Evolutionary conservation across 2,888 invertebrate genomes (phyloP).

Genomic region (Limulus polyphemus): DNA sequence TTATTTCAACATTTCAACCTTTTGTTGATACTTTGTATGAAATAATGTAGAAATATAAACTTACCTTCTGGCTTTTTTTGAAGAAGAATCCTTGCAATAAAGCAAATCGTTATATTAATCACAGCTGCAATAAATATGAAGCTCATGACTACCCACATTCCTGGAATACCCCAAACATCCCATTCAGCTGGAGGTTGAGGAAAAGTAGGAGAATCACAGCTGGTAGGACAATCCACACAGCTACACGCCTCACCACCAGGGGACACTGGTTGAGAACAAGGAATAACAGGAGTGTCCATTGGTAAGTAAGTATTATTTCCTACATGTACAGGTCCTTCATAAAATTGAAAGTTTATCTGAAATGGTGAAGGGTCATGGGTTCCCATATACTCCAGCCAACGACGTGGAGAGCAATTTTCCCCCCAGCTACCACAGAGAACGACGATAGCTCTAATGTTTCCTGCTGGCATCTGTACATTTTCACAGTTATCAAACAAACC

Average conservation of each 20-base stretch:
- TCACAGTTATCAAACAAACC: slow-evolving; percentile 67
- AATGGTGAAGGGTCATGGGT: slow-evolving; percentile 32
- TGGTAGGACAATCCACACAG: slow-evolving; percentile 27
- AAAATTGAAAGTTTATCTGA: slow-evolving; percentile 32
- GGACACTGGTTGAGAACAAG: slow-evolving; percentile 15
- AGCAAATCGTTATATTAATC: slow-evolving; percentile 5
- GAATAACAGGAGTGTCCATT: slow-evolving; percentile 10
- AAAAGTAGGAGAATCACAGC: slow-evolving; percentile 8
- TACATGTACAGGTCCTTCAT: slow-evolving; percentile 1
- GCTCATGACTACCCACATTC: slow-evolving; percentile 17
- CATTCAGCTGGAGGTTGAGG: slow-evolving; percentile 9
- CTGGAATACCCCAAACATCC: slow-evolving; percentile 14
- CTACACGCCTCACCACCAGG: slow-evolving; percentile 43
- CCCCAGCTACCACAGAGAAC: slow-evolving; percentile 63
- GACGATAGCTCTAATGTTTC: slow-evolving; percentile 50
- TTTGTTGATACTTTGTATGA: too few relatives aligned
- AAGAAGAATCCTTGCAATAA: background rate
- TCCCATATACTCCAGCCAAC: slow-evolving; percentile 39
- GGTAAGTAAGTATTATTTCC: slow-evolving; percentile 6
- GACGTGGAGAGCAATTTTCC: slow-evolving; percentile 50
- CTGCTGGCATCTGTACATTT: slow-evolving; percentile 65
- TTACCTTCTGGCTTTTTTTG: too few relatives aligned
- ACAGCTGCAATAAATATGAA: slow-evolving; percentile 14
- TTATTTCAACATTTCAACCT: too few relatives aligned
- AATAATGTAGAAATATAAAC: too few relatives aligned